Base-by-base conservation (phyloP, 2,888 invertebrate species). In the Galeopsomyia nigrocyanea region DNA sequence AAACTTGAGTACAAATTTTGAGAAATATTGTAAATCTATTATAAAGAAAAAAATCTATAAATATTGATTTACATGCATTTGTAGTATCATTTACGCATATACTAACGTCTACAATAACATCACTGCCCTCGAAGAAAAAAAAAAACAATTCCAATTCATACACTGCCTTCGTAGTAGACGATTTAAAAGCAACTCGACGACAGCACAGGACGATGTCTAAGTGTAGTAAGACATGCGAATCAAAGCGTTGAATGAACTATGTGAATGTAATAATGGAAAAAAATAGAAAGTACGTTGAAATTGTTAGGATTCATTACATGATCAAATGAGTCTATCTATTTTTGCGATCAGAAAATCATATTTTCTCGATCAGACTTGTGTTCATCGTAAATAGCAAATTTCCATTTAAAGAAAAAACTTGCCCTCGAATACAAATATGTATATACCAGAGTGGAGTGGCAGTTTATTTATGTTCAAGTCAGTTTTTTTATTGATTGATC, bases 101-200 rank as follows among this genome's bases (percentile, higher is more conserved):
- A 58, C 53, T 31, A 21, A 31, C 22, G 53, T 71, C 21, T 51
- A 70, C 50, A 19, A 60, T 58, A 49, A 53, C 50, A 55, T 61
- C 61, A 71, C 60, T 71, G 71, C 71, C 70, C 49, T 71, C n/a
- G 10, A 17, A 60, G 47, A 3, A 39, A 53, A 3, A 39, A 5
- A 60, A 53, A 3, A 39, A 53, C 7, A 39, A 5, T 39, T 26
- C 55, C 13, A 26, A 19, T 19, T 56, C 60, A 16, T 21, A 21
- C 26, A 68, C 39, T 68, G 73, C 73, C 73, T 68, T 61, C 60
- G 64, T 73, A 73, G 73, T 69, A 49, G 62, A 31, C 53, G 63
- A 69, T 61, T 73, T 66, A 66, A 69, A 62, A 26, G 17, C 17
- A 70, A 39, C 68, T 68, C 60, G 49, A 66, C 66, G 17, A 62